phyloP scores from a whole-genome alignment of 1,140 invertebrate species.

The Bombus huntii region DNA sequence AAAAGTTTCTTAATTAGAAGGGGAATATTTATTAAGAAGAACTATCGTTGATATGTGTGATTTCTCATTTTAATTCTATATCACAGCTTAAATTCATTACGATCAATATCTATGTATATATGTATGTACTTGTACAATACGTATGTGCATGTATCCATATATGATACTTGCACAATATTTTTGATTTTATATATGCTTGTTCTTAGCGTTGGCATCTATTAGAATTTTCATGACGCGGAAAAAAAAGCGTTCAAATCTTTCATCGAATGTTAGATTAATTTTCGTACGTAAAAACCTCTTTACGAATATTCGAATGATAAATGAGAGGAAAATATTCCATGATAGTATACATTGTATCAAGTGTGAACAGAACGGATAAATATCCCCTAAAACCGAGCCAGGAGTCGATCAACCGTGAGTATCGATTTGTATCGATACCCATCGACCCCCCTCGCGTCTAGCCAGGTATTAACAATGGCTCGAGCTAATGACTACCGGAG shows the following conservation, averaged over 20 bases:
- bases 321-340: background rate
- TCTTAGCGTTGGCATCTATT: too few species aligned
- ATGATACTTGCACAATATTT: background rate
- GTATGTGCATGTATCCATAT: background rate
- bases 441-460: conserved; percentile 55
- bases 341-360: background rate
- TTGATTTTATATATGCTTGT: background rate
- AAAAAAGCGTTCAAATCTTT: background rate
- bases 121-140: background rate
- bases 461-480: conserved; percentile 66
- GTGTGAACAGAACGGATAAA: conserved; percentile 40
- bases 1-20: too few species aligned
- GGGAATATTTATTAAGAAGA: too few species aligned
- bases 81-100: too few species aligned
- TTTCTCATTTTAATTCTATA: too few species aligned
- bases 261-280: background rate
- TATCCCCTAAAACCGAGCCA: conserved; percentile 27
- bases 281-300: background rate
- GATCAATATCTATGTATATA: too few species aligned
- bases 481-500: conserved; percentile 71
- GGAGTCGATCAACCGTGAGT: conserved; percentile 59
- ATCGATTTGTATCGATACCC: conserved; percentile 69
- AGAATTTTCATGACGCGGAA: too few species aligned
- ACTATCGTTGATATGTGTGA: too few species aligned
- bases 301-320: background rate